These are phyloP conservation scores for Drosophila paulistorum DNA, from an alignment of 1,140 invertebrate genomes.

Conservation along the genomic window DNA sequence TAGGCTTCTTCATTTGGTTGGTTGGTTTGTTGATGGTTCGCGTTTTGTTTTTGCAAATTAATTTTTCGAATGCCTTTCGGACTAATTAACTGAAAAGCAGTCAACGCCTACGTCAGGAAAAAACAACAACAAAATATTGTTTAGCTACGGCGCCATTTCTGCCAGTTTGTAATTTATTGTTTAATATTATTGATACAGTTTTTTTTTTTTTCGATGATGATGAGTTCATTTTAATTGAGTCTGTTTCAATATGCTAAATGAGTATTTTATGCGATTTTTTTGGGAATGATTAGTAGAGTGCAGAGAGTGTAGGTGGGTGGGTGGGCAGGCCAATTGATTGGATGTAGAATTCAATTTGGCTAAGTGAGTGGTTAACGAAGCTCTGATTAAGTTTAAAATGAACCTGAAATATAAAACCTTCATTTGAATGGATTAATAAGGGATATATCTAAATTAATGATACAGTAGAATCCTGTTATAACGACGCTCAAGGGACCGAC, in stretches of 20 bases:
- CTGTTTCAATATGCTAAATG: constrained; percentile 40
- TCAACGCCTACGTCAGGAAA: constrained; percentile 35
- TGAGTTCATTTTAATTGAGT: constrained; percentile 60
- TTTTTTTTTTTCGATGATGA: constrained; percentile 44
- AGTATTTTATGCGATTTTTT: constrained; percentile 12
- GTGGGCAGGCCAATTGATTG: no score
- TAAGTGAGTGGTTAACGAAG: not conserved
- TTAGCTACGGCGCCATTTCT: constrained; percentile 10
- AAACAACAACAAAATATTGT: not conserved
- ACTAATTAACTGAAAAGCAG: constrained; percentile 64
- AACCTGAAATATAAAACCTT: no score
- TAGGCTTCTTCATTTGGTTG: no score
- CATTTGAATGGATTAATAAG: no score
- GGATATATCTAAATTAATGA: no score
- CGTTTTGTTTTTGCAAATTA: constrained; percentile 46
- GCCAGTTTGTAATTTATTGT: constrained; percentile 34
- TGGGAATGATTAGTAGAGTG: constrained; percentile 5
- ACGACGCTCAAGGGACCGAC: no score
- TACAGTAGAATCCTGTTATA: no score
- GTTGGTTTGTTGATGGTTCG: not conserved
- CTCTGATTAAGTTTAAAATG: no score
- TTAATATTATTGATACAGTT: constrained; percentile 32
- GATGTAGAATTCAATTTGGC: not conserved
- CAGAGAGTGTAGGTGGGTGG: not conserved
- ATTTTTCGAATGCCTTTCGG: constrained; percentile 56